Conservation (phyloP, 1,140 invertebrate genomes). For the Triops cancriformis region DNA sequence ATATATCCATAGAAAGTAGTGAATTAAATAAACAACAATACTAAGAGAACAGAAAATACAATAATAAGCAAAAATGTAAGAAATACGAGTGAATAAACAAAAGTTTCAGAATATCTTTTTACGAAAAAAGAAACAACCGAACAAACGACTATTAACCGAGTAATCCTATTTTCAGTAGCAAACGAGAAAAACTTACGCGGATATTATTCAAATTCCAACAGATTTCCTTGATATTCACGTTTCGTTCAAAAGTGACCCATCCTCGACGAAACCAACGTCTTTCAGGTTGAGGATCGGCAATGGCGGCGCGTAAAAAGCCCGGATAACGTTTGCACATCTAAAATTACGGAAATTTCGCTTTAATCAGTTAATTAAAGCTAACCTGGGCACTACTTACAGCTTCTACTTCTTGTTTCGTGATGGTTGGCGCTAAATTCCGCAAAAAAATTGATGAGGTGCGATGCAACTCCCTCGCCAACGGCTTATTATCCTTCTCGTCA, state of each 20-base stretch:
- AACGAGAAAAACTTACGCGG: slow-evolving; percentile 47
- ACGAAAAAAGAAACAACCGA: no score
- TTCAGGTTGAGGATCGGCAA: slow-evolving; percentile 94
- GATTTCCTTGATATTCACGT: slow-evolving; percentile 98
- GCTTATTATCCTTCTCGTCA: slow-evolving; percentile 28
- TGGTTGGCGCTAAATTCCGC: slow-evolving; percentile 86
- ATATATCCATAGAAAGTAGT: no score
- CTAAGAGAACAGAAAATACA: no score
- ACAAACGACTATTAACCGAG: no score
- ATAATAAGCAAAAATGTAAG: no score
- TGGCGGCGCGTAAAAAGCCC: slow-evolving; percentile 90
- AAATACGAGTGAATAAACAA: no score
- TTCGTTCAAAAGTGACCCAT: slow-evolving; percentile 95
- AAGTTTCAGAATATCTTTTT: no score
- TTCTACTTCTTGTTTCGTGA: slow-evolving; percentile 94
- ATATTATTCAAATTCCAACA: slow-evolving; percentile 98
- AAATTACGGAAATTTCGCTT: slow-evolving; percentile 29
- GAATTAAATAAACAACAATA: no score
- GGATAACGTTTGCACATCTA: slow-evolving; percentile 89
- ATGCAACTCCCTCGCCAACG: slow-evolving; percentile 49
- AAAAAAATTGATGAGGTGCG: slow-evolving; percentile 96
- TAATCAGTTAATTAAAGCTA: slow-evolving; percentile 1
- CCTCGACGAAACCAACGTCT: slow-evolving; percentile 89
- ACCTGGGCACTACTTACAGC: slow-evolving; percentile 51
- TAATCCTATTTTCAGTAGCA: no score